Evolutionary conservation across 2,113 vertebrate genomes (phyloP).

Genomic region (Sterrhoptilus dennistouni): DNA sequence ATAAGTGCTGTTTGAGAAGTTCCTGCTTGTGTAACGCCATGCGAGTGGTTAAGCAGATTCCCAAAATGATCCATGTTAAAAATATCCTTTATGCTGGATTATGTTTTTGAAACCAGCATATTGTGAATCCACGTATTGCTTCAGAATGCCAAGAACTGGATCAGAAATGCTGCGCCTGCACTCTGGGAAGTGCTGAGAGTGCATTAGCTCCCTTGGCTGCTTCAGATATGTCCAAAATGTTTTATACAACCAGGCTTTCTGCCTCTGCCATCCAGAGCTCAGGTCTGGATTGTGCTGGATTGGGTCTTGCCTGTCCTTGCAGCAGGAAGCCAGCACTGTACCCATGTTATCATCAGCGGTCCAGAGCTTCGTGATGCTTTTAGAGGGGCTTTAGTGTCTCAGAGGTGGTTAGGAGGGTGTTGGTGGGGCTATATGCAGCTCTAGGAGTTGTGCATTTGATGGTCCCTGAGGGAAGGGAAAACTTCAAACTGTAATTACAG

Average conservation of each 20-base stretch:
- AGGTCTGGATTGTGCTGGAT: neutral
- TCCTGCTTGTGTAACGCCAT: fast-evolving
- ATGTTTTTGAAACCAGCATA: conserved; percentile 4
- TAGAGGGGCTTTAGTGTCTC: neutral
- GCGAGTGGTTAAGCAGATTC: neutral
- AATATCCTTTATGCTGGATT: neutral
- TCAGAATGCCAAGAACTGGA: neutral
- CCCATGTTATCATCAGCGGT: fast-evolving
- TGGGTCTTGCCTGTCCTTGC: neutral
- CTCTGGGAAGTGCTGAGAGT: conserved; percentile 27
- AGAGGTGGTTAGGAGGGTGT: neutral
- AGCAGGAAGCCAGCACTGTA: neutral
- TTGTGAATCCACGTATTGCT: neutral
- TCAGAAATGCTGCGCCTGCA: neutral
- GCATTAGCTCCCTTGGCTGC: conserved; percentile 19
- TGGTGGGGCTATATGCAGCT: neutral
- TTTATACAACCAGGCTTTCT: neutral
- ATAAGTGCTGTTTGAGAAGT: neutral
- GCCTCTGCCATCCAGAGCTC: neutral
- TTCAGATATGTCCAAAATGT: neutral
- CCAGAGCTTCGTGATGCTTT: neutral
- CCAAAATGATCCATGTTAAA: neutral
- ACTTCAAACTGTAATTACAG: neutral
- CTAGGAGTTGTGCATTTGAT: neutral
- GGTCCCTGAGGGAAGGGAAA: neutral